Evolutionary conservation across 2,113 vertebrate genomes (phyloP), one percentile per base, ranked within the genome.

Genomic region (Cheilinus undulatus): DNA sequence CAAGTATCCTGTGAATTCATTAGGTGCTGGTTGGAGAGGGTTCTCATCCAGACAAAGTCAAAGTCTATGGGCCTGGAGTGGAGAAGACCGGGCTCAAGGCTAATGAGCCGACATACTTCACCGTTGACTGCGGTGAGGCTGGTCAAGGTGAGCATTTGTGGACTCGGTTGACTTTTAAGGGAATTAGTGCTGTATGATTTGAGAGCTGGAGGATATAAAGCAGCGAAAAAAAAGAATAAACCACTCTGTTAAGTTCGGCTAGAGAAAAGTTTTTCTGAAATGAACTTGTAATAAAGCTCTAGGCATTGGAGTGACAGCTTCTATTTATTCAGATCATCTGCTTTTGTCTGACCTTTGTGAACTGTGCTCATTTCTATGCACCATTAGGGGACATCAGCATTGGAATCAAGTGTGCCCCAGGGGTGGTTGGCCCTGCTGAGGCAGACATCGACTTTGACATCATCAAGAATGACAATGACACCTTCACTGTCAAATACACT

Each of bases 391-490:
- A 98, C 0, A 95, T 99, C 74, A 99, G 97, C 93, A 98, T 99
- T 8, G 97, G 97, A 65, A 98, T 99, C 88, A 99, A 99, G 81
- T 97, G 96, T 0, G 95, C 96, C 9, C 96, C 96, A 0, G 97
- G 97, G 0, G 97, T 99, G 57, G 94, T 98, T 59, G 97, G 97
- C 2, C 96, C 97, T 0, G 88, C 93, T 0, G 97, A 99, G 88
- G 96, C 96, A 0, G 97, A 99, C 94, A 97, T 98, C 0, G 97
- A 99, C 84, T 99, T 98, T 1, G 97, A 99, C 92, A 98, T 99
- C 84, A 99, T 98, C 86, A 97, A 97, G 92, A 99, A 99, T 1
- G 97, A 98, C 92, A 99, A 99, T 0, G 97, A 99, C 89, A 99
- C 97, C 66, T 99, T 99, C 92, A 99, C 97, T 0, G 97, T 99